Conservation (phyloP, 1,140 invertebrate genomes). For the Drosophila asahinai region DNA sequence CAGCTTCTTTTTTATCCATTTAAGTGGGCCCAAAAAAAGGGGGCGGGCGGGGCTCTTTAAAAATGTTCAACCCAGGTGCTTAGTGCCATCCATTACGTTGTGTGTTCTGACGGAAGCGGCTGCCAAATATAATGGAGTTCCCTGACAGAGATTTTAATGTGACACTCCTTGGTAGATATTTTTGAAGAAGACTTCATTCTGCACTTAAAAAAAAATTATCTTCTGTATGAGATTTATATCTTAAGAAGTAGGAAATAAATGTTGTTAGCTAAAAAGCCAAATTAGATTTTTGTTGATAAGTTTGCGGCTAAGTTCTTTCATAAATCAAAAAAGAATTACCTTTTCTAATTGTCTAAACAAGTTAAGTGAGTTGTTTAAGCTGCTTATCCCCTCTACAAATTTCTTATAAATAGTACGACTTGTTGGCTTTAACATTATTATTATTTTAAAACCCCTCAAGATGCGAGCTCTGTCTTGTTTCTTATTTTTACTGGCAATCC, state of each 20-base stretch:
- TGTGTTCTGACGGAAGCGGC: constrained; percentile 4
- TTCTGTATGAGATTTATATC: not conserved
- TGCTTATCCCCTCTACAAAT: not conserved
- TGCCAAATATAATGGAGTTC: constrained; percentile 11
- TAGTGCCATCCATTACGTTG: constrained; percentile 11
- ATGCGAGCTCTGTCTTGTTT: constrained; percentile 32
- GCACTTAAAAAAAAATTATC: not conserved
- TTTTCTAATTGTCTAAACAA: constrained; percentile 14
- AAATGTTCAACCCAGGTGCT: constrained; percentile 9
- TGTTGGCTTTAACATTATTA: not conserved
- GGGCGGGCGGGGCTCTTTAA: constrained; percentile 3
- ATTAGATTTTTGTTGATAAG: not conserved
- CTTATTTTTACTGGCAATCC: constrained; percentile 17
- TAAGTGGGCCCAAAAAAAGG: not conserved
- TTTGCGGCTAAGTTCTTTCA: constrained; percentile 5
- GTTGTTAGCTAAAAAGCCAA: not conserved
- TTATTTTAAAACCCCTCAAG: not conserved
- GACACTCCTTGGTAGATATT: not conserved
- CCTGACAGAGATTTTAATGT: constrained; percentile 9
- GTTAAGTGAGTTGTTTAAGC: constrained; percentile 14
- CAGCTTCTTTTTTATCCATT: constrained; percentile 22
- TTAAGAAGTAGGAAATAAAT: not conserved
- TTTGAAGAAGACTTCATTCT: not conserved
- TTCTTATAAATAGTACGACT: constrained; percentile 32
- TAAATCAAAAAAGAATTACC: constrained; percentile 16